Base-by-base conservation (phyloP, 2,797 vertebrate species). In the Crax fasciolata region DNA sequence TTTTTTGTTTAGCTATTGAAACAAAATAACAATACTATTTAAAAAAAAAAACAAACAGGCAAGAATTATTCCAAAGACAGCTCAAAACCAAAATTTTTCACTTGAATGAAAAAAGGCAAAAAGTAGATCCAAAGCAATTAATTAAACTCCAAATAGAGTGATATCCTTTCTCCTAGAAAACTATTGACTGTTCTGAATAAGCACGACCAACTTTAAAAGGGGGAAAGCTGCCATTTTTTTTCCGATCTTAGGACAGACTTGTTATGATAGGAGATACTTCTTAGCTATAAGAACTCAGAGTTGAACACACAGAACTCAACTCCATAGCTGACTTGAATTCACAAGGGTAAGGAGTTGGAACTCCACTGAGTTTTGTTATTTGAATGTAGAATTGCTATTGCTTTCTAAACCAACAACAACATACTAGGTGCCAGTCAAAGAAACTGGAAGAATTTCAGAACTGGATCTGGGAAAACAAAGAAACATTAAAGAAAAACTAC, bases 391-490 rank as follows among this genome's bases (percentile, higher is more conserved):
- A n/a, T 57, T 59, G 4, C 62, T 74, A 12, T 5, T 78, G 24
- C 27, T 86, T 91, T 91, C 73, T 55, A 88, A 39, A 48, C 23
- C 8, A 32, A 10, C 71, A 32, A 10, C 71, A 66, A 38, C 58
- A 52, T 23, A 63, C 3, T 21, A 84, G 38, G 39, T 32, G 18
- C 39, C 80, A 84, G 52, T 32, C 0, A 0, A 81, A 71, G 57
- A 77, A 89, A 8, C 20, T 71, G 39, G 28, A 70, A 71, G 57
- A 83, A 89, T 63, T 65, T 32, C 35, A 35, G 35, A 35, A 46
- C 23, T 73, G 7, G 23, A 39, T 66, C 55, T 84, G 58, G 44
- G 82, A 89, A 91, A 88, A 18, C 46, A 21, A 89, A 91, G 82
- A 21, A 51, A 21, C 28, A 2, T 76, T 87, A 57, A 25, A 54